phyloP scores from a whole-genome alignment of 2,888 invertebrate species.

The Calliphora vomitoria region DNA sequence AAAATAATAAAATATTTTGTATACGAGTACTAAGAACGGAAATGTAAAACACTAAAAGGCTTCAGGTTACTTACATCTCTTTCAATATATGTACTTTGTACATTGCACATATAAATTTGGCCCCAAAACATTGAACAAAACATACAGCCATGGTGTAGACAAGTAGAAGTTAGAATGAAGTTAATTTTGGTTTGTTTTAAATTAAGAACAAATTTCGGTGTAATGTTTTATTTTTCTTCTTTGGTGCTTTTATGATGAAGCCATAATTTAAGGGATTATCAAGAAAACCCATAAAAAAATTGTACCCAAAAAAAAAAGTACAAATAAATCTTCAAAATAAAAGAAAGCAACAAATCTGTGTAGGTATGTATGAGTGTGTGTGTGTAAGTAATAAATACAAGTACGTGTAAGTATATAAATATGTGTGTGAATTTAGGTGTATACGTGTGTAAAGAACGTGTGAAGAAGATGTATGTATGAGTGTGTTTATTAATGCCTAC shows the following conservation, averaged over 20 bases:
- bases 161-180: constrained; percentile 25
- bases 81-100: background rate
- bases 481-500: constrained; percentile 41
- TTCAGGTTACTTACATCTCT: constrained; percentile 7
- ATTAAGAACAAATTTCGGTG: constrained; percentile 31
- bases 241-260: constrained; percentile 11
- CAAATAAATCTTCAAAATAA: constrained; percentile 51
- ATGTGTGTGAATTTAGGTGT: background rate
- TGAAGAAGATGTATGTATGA: background rate
- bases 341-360: constrained; percentile 25
- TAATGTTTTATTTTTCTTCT: background rate
- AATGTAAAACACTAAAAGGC: constrained; percentile 50
- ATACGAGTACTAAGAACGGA: constrained; percentile 4
- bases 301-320: constrained; percentile 1
- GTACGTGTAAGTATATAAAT: background rate
- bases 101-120: background rate
- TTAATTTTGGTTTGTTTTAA: constrained; percentile 55
- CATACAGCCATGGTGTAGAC: background rate
- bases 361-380: background rate
- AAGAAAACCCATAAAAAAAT: constrained; percentile 42
- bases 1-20: constrained; percentile 24
- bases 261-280: constrained; percentile 64
- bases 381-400: constrained; percentile 11
- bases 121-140: background rate
- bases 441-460: background rate